Conservation (phyloP, 2,113 vertebrate species). For the Mastomys coucha region DNA sequence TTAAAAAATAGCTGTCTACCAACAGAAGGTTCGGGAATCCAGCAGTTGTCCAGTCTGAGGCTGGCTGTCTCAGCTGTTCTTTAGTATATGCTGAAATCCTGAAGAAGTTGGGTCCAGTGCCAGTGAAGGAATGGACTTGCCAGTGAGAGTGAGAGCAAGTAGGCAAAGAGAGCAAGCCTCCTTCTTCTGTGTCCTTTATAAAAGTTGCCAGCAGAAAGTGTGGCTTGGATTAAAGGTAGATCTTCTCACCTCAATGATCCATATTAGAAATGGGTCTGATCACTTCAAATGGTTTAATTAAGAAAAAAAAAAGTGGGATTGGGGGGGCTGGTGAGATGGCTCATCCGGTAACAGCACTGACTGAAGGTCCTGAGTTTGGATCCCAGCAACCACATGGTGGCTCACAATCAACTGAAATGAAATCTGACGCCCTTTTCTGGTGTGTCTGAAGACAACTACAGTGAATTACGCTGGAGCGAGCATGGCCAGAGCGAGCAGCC, state of each 20-base stretch:
- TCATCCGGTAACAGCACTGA: too few species aligned
- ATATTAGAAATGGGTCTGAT: neutral
- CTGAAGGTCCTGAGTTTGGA: too few species aligned
- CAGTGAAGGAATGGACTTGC: neutral
- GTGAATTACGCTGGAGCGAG: too few species aligned
- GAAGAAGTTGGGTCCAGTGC: neutral
- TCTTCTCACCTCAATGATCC: neutral
- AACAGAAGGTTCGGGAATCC: neutral
- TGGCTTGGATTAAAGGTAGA: neutral
- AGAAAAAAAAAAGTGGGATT: neutral
- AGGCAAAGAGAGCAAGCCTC: neutral
- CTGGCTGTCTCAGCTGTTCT: neutral
- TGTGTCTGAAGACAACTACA: too few species aligned
- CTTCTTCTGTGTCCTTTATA: neutral
- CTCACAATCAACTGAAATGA: too few species aligned
- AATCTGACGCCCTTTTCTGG: too few species aligned
- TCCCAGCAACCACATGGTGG: too few species aligned
- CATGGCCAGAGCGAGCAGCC: too few species aligned
- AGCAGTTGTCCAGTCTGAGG: neutral
- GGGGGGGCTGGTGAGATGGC: too few species aligned
- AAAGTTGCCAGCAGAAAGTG: neutral
- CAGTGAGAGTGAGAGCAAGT: neutral
- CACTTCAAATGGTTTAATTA: neutral
- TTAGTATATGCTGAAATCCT: neutral
- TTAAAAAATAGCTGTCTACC: neutral